Evolutionary conservation across 2,113 vertebrate species (phyloP).

Genomic region (Zootoca vivipara): DNA sequence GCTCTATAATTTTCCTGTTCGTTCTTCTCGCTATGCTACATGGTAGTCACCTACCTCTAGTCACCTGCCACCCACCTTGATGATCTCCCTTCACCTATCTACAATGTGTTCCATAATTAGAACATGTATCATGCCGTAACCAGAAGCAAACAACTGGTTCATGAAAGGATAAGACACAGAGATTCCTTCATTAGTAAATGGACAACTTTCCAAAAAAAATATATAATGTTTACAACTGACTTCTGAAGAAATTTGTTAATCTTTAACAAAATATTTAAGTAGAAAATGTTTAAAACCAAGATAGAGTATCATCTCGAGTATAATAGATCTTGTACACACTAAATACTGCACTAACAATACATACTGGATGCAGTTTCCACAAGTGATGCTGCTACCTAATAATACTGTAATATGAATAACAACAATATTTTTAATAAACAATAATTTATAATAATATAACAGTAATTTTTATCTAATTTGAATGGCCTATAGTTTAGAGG

Average conservation of each 20-base stretch:
- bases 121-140: background rate
- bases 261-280: background rate
- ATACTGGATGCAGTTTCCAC: too few species aligned
- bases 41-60: too few species aligned
- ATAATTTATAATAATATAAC: too few species aligned
- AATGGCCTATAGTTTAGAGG: too few species aligned
- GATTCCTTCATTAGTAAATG: background rate
- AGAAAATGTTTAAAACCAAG: background rate
- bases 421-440: too few species aligned
- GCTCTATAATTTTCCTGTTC: too few species aligned
- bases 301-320: background rate
- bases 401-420: too few species aligned
- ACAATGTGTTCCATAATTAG: background rate
- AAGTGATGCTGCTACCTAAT: too few species aligned
- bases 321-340: background rate
- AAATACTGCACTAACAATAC: background rate
- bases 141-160: background rate
- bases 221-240: background rate
- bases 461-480: too few species aligned
- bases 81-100: too few species aligned
- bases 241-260: background rate
- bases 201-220: background rate
- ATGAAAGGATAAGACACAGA: background rate
- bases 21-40: too few species aligned
- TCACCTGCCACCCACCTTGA: too few species aligned